Evolutionary conservation across 1,140 invertebrate genomes (phyloP), one percentile per base, ranked within the genome.

Genomic region (Ericerus pela): DNA sequence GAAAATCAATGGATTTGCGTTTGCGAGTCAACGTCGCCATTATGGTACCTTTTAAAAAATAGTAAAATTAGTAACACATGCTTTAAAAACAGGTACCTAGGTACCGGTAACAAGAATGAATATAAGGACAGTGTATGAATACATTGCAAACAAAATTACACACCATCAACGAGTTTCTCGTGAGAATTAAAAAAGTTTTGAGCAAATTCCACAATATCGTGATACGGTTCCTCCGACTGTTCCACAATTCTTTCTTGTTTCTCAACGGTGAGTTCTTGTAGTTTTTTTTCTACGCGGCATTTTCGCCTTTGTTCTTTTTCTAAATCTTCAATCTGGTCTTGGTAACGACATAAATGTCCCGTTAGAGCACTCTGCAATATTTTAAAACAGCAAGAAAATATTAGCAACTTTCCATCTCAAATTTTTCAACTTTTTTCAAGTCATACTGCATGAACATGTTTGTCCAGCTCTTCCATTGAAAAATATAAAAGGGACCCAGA

Each of bases 101-200:
- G n/a, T n/a, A n/a, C n/a, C n/a, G n/a, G n/a, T n/a, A n/a, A n/a
- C n/a, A n/a, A n/a, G n/a, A n/a, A n/a, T n/a, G n/a, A n/a, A n/a
- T n/a, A n/a, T n/a, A n/a, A n/a, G n/a, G n/a, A n/a, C n/a, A n/a
- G n/a, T n/a, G n/a, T n/a, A n/a, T n/a, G n/a, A n/a, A n/a, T n/a
- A n/a, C n/a, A n/a, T n/a, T n/a, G n/a, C n/a, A n/a, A n/a, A n/a
- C n/a, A n/a, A n/a, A 22, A 24, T 51, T 22, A 29, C 22, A 56
- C 61, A 63, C 74, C 87, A 71, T 90, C 87, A 12, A 81, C 79
- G 27, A 85, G 86, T 52, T 83, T 72, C 55, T 90, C 83, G 64
- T 96, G 90, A 55, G 81, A 79, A 68, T 96, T 96, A 70, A 91
- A 96, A 72, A 90, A 88, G 58, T 86, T 80, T 62, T 94, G 87